Conservation (phyloP, 1,140 invertebrate species). For the Caenorhabditis inopinata region DNA sequence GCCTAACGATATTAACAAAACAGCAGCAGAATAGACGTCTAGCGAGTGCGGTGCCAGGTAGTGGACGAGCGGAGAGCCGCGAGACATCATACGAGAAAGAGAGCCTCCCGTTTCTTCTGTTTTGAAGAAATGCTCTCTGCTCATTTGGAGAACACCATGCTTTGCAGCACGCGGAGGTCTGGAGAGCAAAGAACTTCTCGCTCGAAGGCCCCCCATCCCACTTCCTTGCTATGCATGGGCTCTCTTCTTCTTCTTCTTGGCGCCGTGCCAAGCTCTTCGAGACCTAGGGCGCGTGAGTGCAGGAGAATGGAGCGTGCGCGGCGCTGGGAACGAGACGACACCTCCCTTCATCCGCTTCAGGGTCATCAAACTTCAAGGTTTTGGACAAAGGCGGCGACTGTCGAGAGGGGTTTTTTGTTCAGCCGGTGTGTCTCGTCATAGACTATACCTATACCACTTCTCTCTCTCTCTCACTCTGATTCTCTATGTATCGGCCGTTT, state of each 20-base stretch:
- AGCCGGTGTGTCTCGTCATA: neutral
- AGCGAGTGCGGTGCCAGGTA: conserved; percentile 2
- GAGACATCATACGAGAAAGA: no score
- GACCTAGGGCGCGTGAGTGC: neutral
- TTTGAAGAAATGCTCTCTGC: neutral
- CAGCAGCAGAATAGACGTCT: conserved; percentile 1
- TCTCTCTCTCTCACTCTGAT: neutral
- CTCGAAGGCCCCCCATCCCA: no score
- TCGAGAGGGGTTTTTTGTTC: neutral
- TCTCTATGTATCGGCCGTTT: conserved; percentile 2
- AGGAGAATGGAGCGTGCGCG: neutral
- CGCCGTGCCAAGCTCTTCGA: conserved; percentile 18
- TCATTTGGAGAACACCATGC: conserved; percentile 13
- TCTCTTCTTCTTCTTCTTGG: neutral
- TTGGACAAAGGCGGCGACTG: neutral
- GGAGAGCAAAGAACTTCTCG: neutral
- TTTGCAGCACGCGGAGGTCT: neutral
- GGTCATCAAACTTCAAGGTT: conserved; percentile 30
- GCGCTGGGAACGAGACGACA: conserved; percentile 27
- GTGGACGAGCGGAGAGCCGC: neutral
- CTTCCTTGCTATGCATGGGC: neutral
- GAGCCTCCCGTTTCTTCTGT: no score
- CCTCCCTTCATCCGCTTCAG: conserved; percentile 10
- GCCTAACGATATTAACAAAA: neutral
- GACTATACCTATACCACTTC: neutral